Evolutionary conservation across 2,888 invertebrate genomes (phyloP), one percentile per base, ranked within the genome.

Genomic region (Agrotis segetum): DNA sequence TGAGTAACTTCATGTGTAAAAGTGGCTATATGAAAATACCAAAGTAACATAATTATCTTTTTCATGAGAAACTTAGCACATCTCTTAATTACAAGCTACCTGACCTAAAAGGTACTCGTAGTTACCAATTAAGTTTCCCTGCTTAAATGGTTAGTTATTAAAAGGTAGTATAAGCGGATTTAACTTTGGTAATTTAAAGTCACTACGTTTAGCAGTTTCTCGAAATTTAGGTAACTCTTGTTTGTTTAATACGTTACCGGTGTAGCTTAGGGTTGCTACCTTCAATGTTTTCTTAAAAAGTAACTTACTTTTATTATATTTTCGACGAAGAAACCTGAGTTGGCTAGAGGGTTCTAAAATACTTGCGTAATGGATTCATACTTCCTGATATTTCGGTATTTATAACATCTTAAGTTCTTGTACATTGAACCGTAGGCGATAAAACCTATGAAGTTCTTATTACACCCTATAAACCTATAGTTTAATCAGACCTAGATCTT

Each of bases 151-250:
- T 63, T 63, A 59, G 40, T 50, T 67, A 59, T 58, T 59, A 49
- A 73, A 58, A 62, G 61, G 52, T 58, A 47, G 29, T 70, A n/a
- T 47, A 78, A 72, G 52, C 44, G 49, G 56, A 69, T 81, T 74
- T 53, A 76, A 81, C 81, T 53, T 17, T 53, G 53, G 59, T 59
- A 69, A 78, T 79, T 82, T 74, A 67, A 60, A 79, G 73, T 78
- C 63, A 19, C 47, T 24, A 65, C 69, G 56, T 82, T 81, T 59
- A 53, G 59, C 40, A 59, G 65, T 53, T 66, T 24, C 55, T 70
- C 60, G 40, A 52, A 19, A 74, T 80, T 62, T 44, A 74, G 68
- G 64, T 67, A 62, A 49, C 53, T 52, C 55, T n/a, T 67, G 70
- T 82, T 79, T 79, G 82, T 70, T 59, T 46, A 66, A 79, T 68